phyloP scores from a whole-genome alignment of 2,888 invertebrate species.

The Polyommatus iphigenia region DNA sequence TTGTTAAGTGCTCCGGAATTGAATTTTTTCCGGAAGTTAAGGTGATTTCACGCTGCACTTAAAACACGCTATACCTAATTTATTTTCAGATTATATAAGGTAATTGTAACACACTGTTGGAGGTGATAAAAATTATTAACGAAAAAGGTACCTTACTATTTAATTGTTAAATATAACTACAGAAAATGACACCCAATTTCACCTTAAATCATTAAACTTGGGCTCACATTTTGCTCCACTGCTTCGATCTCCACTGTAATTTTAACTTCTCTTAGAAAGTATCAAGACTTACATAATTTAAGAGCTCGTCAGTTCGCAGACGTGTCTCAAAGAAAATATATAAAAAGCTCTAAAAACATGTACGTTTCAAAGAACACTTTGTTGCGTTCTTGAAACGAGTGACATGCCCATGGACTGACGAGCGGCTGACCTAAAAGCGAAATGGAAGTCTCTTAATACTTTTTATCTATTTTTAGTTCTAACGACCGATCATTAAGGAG shows the following conservation, averaged over 20 bases:
- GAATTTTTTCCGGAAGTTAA: constrained; percentile 18
- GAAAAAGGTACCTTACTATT: neutral
- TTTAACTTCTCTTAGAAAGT: neutral
- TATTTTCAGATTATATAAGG: neutral
- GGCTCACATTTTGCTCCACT: neutral
- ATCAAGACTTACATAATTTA: constrained; percentile 19
- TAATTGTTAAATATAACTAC: neutral
- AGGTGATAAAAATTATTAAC: neutral
- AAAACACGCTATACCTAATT: neutral
- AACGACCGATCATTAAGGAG: constrained; percentile 25
- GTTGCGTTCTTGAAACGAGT: constrained; percentile 25
- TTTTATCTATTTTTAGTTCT: constrained; percentile 28
- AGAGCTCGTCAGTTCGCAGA: constrained; percentile 17
- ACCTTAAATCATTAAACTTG: neutral
- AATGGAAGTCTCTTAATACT: constrained; percentile 22
- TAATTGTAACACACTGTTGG: neutral
- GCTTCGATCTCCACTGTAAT: neutral
- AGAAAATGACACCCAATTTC: neutral
- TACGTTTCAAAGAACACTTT: constrained; percentile 17
- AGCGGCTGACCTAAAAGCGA: constrained; percentile 23
- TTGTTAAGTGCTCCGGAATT: constrained; percentile 11
- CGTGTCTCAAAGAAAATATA: constrained; percentile 4
- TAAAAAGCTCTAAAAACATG: constrained; percentile 24
- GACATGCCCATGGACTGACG: constrained; percentile 25
- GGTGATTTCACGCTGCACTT: neutral